These are phyloP conservation scores for Ophion costatus DNA, from an alignment of 2,888 invertebrate genomes.

Conservation along the genomic window DNA sequence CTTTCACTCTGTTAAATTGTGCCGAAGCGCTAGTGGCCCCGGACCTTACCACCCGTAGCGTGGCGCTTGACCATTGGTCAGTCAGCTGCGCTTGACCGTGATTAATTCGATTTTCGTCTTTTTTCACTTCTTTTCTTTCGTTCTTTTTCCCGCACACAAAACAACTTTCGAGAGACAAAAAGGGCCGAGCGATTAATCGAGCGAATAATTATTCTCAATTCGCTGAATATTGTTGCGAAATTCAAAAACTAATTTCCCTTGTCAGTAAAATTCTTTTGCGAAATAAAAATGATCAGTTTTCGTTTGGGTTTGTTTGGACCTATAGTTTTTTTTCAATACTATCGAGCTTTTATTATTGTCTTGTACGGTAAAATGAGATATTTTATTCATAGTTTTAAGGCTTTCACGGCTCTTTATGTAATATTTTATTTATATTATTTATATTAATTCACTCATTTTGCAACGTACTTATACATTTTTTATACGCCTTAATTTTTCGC, in stretches of 20 bases:
- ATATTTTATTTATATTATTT: background rate
- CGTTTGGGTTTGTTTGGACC: too few relatives aligned
- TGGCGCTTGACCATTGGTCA: slow-evolving; percentile 81
- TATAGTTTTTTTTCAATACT: too few relatives aligned
- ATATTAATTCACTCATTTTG: background rate
- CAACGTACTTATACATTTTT: background rate
- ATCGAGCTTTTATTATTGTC: too few relatives aligned
- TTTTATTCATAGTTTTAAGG: background rate
- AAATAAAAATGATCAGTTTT: too few relatives aligned
- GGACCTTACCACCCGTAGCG: slow-evolving; percentile 75
- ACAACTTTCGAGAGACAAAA: slow-evolving; percentile 1
- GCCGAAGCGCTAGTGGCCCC: slow-evolving; percentile 72
- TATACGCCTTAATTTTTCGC: background rate
- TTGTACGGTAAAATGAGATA: background rate
- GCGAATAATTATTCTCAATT: slow-evolving; percentile 42
- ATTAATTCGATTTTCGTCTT: slow-evolving; percentile 77
- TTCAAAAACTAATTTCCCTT: background rate
- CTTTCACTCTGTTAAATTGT: slow-evolving; percentile 74
- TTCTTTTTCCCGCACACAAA: background rate
- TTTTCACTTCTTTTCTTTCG: background rate
- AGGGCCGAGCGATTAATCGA: slow-evolving; percentile 53
- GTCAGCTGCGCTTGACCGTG: slow-evolving; percentile 78
- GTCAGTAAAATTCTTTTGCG: too few relatives aligned
- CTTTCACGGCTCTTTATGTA: too few relatives aligned
- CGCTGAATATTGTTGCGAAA: background rate